phyloP scores from a whole-genome alignment of 1,140 invertebrate genomes.

The Listronotus bonariensis region DNA sequence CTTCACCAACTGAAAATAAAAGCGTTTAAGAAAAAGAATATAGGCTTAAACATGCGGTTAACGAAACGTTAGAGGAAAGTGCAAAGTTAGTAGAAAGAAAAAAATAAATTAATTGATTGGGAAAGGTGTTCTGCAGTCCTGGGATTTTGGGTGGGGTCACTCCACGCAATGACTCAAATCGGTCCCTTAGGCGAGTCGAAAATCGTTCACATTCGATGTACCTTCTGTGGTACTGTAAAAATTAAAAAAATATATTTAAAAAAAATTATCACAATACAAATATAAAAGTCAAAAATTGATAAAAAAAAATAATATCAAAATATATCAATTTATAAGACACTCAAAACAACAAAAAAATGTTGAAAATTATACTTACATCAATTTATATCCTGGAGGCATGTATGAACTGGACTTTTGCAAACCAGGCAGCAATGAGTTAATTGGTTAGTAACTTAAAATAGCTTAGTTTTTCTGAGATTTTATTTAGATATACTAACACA shows the following conservation, averaged over 20 bases:
- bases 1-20: slow-evolving; percentile 54
- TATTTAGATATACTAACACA: no score
- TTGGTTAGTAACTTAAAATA: no score
- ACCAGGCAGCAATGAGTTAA: no score
- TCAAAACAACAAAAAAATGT: no score
- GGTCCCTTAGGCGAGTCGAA: slow-evolving; percentile 35
- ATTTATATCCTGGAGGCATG: no score
- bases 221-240: slow-evolving; percentile 47
- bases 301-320: no score
- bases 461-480: no score
- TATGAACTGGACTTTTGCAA: no score
- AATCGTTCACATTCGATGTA: slow-evolving; percentile 44
- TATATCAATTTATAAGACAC: no score
- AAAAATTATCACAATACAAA: not conserved
- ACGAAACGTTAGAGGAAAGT: slow-evolving; percentile 10
- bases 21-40: slow-evolving; percentile 24
- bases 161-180: slow-evolving; percentile 39
- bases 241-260: slow-evolving; percentile 43
- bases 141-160: slow-evolving; percentile 29
- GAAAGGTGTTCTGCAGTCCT: slow-evolving; percentile 14
- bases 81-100: slow-evolving; percentile 9
- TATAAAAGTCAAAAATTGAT: not conserved
- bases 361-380: no score
- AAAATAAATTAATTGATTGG: slow-evolving; percentile 14
- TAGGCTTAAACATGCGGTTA: slow-evolving; percentile 21